Base-by-base conservation (phyloP, 35 echinoderm and acorn worm genomes). In the Ophioderma brevispina region DNA sequence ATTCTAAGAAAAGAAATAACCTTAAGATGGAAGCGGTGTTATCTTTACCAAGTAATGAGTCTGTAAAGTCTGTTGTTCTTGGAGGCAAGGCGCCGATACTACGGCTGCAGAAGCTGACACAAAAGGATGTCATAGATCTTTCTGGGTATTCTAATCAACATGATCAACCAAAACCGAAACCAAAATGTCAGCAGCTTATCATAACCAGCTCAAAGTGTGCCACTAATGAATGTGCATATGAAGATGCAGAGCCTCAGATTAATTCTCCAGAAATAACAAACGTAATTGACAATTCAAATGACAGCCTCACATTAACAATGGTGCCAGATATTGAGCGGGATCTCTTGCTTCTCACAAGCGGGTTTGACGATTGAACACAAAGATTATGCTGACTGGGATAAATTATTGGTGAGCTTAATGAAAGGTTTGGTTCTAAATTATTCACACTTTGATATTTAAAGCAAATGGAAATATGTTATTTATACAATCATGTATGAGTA, bases 281-380 rank as follows among this genome's bases (percentile, higher is more conserved):
- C 1, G 23, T 2, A 70, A 30, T 70, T 25, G 59, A 13, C 15
- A 70, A 70, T 70, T 8, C 8, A 3, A 25, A 25, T 25, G n/a
- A 25, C 2, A 70, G 59, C 5, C 17, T 46, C 2, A 30, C 5
- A 30, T 70, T 6, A 25, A 70, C 15, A 25, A 70, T 18, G 28
- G 23, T 70, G 3, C 23, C 59, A 30, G n/a, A 70, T 70, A 13
- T 70, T 25, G 59, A 70, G n/a, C 59, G n/a, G 4, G 59, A 70
- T 30, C n/a, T 70, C 10, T 70, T 70, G 4, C 59, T 15, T 3
- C 59, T 70, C 5, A 70, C 59, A 3, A 70, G 6, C 23, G 59
- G 59, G 23, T 70, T 70, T 70, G 59, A 70, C n/a, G 59, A 70
- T 70, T 70, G n/a, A 70, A n/a, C n/a, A n/a, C n/a, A n/a, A n/a